These are phyloP conservation scores for Diuraphis noxia DNA, from an alignment of 1,140 invertebrate genomes.

Conservation along the genomic window DNA sequence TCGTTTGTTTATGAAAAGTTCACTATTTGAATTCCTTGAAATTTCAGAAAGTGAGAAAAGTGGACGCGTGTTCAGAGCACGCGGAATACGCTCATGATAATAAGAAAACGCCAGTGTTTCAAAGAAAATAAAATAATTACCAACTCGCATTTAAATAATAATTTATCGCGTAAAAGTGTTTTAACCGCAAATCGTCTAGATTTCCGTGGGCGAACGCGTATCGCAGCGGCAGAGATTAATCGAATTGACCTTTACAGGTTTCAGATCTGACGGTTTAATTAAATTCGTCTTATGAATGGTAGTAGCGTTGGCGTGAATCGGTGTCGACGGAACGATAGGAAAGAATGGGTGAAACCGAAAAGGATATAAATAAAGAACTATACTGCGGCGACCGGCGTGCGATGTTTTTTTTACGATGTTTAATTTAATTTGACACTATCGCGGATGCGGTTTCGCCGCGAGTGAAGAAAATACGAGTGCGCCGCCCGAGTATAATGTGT, in stretches of 20 bases:
- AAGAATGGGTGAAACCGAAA: neutral
- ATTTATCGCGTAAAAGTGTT: constrained; percentile 4
- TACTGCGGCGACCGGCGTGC: neutral
- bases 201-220: neutral
- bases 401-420: constrained; percentile 16
- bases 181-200: neutral
- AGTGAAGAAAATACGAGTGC: constrained; percentile 22
- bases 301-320: neutral
- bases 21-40: neutral
- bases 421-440: constrained; percentile 49
- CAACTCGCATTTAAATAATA: neutral
- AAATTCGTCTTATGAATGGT: constrained; percentile 10
- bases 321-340: neutral
- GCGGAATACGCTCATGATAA: neutral
- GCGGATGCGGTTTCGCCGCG: neutral
- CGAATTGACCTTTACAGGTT: constrained; percentile 36
- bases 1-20: constrained; percentile 1
- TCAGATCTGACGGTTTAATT: constrained; percentile 32
- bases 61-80: neutral
- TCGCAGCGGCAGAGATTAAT: constrained; percentile 8
- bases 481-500: neutral
- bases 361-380: constrained; percentile 13
- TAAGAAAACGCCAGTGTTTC: neutral
- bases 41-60: neutral
- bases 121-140: neutral